Conservation (phyloP, 2,888 invertebrate species). For the Cerastis leucographa region DNA sequence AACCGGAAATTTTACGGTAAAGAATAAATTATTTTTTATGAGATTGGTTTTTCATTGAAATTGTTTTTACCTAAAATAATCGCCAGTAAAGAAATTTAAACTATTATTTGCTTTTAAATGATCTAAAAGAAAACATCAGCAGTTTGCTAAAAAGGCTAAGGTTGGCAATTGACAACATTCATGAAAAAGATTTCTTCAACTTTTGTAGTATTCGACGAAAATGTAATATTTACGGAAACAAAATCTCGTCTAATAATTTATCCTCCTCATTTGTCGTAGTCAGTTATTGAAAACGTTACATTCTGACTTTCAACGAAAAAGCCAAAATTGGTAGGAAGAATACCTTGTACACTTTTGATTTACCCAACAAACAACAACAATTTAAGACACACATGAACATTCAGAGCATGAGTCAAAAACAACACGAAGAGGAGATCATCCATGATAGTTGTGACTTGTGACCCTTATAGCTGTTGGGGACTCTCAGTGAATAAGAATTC, state of each 20-base stretch:
- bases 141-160: neutral
- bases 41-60: neutral
- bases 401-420: neutral
- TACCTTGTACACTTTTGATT: neutral
- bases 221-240: neutral
- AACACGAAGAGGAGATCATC: neutral
- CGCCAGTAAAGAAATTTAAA: neutral
- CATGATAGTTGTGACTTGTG: neutral
- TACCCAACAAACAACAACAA: neutral
- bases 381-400: neutral
- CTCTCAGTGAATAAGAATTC: neutral
- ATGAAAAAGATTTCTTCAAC: neutral
- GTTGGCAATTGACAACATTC: neutral
- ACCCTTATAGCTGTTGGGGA: neutral
- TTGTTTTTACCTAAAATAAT: neutral
- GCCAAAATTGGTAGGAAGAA: neutral
- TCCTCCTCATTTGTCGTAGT: neutral
- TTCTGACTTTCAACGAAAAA: neutral
- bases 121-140: neutral
- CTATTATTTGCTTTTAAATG: neutral
- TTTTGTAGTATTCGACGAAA: neutral
- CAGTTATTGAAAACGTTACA: neutral
- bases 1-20: conserved; percentile 45
- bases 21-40: neutral
- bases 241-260: neutral